phyloP scores from a whole-genome alignment of 1,140 invertebrate genomes.

The Nixonia krombeini region DNA sequence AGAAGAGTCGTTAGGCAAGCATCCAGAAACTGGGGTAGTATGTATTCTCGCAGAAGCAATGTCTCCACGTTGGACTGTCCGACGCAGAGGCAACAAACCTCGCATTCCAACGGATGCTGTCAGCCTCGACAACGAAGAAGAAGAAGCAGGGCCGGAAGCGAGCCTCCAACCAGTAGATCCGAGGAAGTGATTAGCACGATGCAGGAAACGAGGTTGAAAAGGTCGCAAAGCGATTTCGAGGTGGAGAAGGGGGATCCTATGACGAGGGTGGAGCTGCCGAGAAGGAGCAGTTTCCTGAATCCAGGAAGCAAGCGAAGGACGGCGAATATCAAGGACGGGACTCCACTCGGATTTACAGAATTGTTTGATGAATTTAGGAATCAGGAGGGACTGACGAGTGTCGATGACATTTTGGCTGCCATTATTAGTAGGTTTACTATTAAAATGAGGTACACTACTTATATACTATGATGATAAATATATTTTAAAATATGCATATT shows the following conservation, averaged over 20 bases:
- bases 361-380: slow-evolving; percentile 86
- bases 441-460: no score
- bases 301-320: slow-evolving; percentile 72
- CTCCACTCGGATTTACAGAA: slow-evolving; percentile 86
- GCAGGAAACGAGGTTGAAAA: slow-evolving; percentile 72
- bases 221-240: slow-evolving; percentile 71
- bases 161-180: slow-evolving; percentile 63
- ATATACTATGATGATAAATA: no score
- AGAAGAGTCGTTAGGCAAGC: slow-evolving; percentile 15
- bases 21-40: slow-evolving; percentile 25
- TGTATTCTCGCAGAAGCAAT: slow-evolving; percentile 30
- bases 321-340: slow-evolving; percentile 72
- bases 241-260: slow-evolving; percentile 80
- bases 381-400: slow-evolving; percentile 87
- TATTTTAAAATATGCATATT: no score
- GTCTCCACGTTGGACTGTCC: slow-evolving; percentile 52
- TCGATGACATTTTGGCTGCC: slow-evolving; percentile 89
- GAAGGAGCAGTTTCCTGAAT: slow-evolving; percentile 86
- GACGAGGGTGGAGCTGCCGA: slow-evolving; percentile 86
- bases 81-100: slow-evolving; percentile 26
- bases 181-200: slow-evolving; percentile 60
- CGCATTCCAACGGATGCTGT: neutral
- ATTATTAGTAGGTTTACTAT: slow-evolving; percentile 75
- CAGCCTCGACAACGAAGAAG: slow-evolving; percentile 21
- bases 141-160: slow-evolving; percentile 64